These are phyloP conservation scores for Meloidogyne hapla DNA, from an alignment of 1,140 invertebrate genomes.

Conservation along the genomic window DNA sequence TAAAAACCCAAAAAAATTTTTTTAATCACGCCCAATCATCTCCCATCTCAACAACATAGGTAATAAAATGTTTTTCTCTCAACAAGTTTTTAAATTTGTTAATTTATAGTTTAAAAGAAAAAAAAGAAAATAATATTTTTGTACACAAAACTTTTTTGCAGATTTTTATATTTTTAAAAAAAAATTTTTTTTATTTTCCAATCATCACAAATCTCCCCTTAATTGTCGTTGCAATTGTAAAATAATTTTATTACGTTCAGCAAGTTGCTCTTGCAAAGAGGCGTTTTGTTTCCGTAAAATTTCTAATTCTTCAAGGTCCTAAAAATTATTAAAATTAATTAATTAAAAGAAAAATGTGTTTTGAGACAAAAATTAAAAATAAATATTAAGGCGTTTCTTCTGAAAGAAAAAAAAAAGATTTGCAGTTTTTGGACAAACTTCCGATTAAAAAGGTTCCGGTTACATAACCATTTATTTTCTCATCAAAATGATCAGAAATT, in stretches of 20 bases:
- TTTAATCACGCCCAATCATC: too few species aligned
- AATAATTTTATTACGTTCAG: slow-evolving; percentile 27
- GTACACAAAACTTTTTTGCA: background rate
- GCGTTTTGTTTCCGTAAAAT: slow-evolving; percentile 25
- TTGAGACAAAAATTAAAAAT: background rate
- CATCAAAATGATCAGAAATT: too few species aligned
- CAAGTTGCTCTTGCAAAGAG: slow-evolving; percentile 24
- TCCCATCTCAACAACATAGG: too few species aligned
- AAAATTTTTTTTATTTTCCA: background rate
- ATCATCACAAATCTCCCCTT: background rate
- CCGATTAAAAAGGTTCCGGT: too few species aligned
- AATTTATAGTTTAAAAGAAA: too few species aligned
- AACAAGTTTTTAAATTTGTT: too few species aligned
- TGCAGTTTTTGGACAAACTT: background rate
- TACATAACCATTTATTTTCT: too few species aligned
- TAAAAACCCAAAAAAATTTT: too few species aligned
- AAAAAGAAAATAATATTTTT: too few species aligned
- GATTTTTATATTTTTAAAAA: background rate
- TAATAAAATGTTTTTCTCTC: too few species aligned
- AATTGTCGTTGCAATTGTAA: slow-evolving; percentile 22
- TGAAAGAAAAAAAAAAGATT: background rate
- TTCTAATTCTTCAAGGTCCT: slow-evolving; percentile 31
- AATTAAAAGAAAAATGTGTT: background rate
- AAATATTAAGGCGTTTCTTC: background rate
- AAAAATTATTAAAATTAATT: slow-evolving; percentile 15